Evolutionary conservation across 2,113 vertebrate genomes (phyloP).

Genomic region (Ceratotherium simum): DNA sequence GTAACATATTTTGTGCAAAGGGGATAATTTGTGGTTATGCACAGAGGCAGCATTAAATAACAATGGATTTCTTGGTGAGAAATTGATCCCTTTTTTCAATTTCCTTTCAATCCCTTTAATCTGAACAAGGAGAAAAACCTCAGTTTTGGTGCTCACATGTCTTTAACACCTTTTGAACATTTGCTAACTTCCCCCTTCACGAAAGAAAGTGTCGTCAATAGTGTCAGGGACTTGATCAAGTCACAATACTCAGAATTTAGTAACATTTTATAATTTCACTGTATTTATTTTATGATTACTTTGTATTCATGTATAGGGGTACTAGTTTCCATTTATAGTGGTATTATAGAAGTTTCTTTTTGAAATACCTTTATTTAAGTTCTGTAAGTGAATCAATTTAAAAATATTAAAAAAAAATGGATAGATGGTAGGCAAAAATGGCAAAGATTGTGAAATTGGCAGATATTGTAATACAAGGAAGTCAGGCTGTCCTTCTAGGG

Average conservation of each 20-base stretch:
- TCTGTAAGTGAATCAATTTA: neutral
- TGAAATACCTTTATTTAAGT: neutral
- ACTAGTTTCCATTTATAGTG: neutral
- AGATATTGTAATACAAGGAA: neutral
- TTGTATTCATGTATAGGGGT: neutral
- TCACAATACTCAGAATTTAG: neutral
- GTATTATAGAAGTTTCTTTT: neutral
- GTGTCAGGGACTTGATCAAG: neutral
- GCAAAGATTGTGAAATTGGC: neutral
- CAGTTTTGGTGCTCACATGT: neutral
- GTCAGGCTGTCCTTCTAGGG: neutral
- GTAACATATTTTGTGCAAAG: neutral
- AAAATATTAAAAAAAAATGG: slow-evolving; percentile 4
- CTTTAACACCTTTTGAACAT: neutral
- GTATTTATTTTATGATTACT: neutral
- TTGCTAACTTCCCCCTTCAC: neutral
- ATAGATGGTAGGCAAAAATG: neutral
- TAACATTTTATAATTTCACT: neutral
- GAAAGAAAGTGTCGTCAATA: neutral
- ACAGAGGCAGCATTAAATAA: neutral
- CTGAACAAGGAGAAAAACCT: neutral
- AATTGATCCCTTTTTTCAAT: neutral
- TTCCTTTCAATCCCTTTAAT: neutral
- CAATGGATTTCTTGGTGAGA: neutral
- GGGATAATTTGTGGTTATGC: neutral